These are phyloP conservation scores for Apamea sordens DNA, from an alignment of 2,888 invertebrate species.

Conservation along the genomic window DNA sequence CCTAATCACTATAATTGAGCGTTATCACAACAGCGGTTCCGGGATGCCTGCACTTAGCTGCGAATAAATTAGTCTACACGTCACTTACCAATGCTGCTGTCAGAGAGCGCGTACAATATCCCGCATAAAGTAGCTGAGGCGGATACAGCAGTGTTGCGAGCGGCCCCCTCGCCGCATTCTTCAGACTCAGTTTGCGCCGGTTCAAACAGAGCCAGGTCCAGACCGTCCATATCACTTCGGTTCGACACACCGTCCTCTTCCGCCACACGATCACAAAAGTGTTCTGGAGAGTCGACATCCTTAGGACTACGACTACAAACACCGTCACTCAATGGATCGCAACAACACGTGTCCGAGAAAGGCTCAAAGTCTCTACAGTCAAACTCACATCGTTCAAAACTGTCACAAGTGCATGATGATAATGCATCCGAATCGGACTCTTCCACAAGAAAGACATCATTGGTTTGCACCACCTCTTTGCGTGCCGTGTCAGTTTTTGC, in stretches of 20 bases:
- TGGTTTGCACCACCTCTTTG: slow-evolving; percentile 77
- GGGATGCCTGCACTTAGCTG: slow-evolving; percentile 73
- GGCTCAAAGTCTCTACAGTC: slow-evolving; percentile 91
- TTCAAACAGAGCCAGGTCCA: slow-evolving; percentile 92
- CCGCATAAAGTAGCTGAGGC: slow-evolving; percentile 82
- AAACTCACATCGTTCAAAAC: slow-evolving; percentile 90
- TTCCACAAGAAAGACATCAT: slow-evolving; percentile 82
- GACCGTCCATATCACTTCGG: slow-evolving; percentile 92
- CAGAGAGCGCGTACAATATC: slow-evolving; percentile 82
- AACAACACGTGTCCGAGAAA: slow-evolving; percentile 91
- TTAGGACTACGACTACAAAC: slow-evolving; percentile 88
- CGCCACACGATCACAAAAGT: slow-evolving; percentile 82
- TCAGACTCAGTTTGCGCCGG: slow-evolving; percentile 87
- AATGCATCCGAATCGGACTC: slow-evolving; percentile 88
- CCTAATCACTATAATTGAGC: slow-evolving; percentile 83
- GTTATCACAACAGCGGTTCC: slow-evolving; percentile 77
- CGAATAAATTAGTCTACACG: slow-evolving; percentile 72
- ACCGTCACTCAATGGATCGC: slow-evolving; percentile 88
- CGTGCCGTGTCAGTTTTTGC: slow-evolving; percentile 78
- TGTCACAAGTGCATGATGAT: slow-evolving; percentile 89
- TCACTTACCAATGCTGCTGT: slow-evolving; percentile 82
- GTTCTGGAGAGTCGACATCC: slow-evolving; percentile 87
- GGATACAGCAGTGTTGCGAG: slow-evolving; percentile 71
- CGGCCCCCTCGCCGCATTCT: slow-evolving; percentile 71
- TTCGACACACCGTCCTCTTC: slow-evolving; percentile 87